Evolutionary conservation across 2,113 vertebrate species (phyloP).

Genomic region (Ameiurus melas): DNA sequence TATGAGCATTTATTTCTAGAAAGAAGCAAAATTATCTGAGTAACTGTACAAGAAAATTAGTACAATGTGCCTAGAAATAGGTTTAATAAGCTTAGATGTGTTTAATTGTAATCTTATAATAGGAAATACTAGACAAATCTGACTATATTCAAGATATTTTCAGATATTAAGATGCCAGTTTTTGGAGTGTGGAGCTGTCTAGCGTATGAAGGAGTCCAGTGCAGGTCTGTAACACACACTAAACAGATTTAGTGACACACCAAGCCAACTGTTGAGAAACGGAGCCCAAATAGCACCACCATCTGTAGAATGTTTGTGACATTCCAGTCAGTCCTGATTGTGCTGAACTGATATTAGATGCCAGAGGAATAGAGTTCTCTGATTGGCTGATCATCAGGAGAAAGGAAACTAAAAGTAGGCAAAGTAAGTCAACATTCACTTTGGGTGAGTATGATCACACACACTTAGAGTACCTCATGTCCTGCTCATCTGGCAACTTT

Average conservation of each 20-base stretch:
- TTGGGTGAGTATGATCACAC: neutral
- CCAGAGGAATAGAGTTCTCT: neutral
- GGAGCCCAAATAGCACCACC: neutral
- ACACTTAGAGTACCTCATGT: neutral
- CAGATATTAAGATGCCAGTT: too few species aligned
- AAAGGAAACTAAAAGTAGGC: neutral
- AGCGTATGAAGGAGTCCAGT: neutral
- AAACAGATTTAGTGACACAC: constrained; percentile 1
- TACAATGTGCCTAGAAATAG: too few species aligned
- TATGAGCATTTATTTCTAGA: too few species aligned
- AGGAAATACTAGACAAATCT: too few species aligned
- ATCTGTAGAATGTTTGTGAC: neutral
- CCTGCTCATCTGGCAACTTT: neutral
- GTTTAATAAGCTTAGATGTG: too few species aligned
- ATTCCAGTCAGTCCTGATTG: neutral
- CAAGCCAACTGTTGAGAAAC: neutral
- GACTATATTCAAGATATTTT: too few species aligned
- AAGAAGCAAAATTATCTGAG: too few species aligned
- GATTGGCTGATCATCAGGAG: neutral
- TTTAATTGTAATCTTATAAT: too few species aligned
- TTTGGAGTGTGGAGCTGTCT: neutral
- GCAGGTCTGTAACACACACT: neutral
- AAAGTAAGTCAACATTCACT: neutral
- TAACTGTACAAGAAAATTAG: too few species aligned
- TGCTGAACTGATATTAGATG: neutral